These are phyloP conservation scores for Holcopasites calliopsidis DNA, from an alignment of 1,140 invertebrate genomes.

Conservation along the genomic window DNA sequence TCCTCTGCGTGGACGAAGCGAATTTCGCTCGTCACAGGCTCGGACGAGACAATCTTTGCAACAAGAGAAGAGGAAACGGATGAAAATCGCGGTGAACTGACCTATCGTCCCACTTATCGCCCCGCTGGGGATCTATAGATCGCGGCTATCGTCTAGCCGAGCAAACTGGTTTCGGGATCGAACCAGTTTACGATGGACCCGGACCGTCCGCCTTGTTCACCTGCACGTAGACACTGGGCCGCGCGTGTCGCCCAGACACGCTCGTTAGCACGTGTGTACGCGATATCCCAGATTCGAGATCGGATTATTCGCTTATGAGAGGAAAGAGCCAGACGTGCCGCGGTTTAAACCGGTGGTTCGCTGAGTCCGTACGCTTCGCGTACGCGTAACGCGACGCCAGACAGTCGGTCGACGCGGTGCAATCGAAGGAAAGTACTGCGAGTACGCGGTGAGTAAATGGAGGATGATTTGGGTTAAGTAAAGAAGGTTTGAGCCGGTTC, in stretches of 20 bases:
- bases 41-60: too few species aligned
- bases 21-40: not conserved
- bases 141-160: conserved; percentile 39
- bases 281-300: conserved; percentile 55
- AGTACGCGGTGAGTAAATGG: not conserved
- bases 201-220: conserved; percentile 51
- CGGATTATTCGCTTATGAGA: conserved; percentile 43
- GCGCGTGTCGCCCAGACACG: conserved; percentile 14
- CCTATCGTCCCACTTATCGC: conserved; percentile 53
- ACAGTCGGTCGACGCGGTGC: conserved; percentile 19
- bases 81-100: conserved; percentile 37
- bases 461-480: too few species aligned
- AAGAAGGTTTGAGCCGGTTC: too few species aligned
- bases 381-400: conserved; percentile 21
- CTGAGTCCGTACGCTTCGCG: conserved; percentile 24
- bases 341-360: conserved; percentile 49
- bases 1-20: not conserved
- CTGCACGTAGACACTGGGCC: conserved; percentile 14
- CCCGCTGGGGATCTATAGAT: conserved; percentile 26
- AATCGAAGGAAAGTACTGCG: conserved; percentile 14
- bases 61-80: not conserved
- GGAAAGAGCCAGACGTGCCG: conserved; percentile 21
- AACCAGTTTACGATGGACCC: conserved; percentile 53
- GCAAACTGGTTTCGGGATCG: conserved; percentile 60
- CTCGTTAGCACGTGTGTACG: conserved; percentile 33